These are phyloP conservation scores for Lateolabrax maculatus DNA, from an alignment of 2,797 vertebrate species.

Conservation along the genomic window DNA sequence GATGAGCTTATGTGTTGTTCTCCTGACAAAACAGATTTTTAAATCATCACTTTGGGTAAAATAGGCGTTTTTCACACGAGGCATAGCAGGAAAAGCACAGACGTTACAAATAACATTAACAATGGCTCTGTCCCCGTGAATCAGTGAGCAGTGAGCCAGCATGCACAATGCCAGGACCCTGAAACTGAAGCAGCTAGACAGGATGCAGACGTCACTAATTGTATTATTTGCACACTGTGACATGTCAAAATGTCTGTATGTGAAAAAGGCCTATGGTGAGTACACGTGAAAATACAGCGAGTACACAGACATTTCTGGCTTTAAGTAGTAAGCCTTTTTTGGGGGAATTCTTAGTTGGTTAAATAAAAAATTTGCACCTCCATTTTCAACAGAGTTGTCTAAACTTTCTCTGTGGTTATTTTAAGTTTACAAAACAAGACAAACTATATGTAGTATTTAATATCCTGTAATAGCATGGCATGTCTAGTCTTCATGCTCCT, in stretches of 20 bases:
- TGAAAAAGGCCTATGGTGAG: background rate
- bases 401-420: slow-evolving; percentile 5
- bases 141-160: background rate
- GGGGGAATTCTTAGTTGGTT: too few relatives aligned
- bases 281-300: background rate
- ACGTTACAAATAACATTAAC: background rate
- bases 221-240: background rate
- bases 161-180: background rate
- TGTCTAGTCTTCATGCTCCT: slow-evolving; percentile 1
- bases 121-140: background rate
- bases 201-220: background rate
- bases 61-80: background rate
- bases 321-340: background rate
- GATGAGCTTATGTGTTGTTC: slow-evolving; percentile 36
- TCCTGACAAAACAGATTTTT: background rate
- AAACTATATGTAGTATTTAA: slow-evolving; percentile 15
- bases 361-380: too few relatives aligned
- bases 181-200: background rate
- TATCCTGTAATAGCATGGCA: slow-evolving; percentile 3
- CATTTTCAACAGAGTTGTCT: background rate
- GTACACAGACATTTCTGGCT: background rate
- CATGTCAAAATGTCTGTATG: background rate
- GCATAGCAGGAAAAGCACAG: background rate
- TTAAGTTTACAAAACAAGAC: slow-evolving; percentile 1
- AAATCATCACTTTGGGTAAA: background rate